A percentile compares a stretch with the other conserved stretches of the same genome.
Conservation (phyloP, 2,113 vertebrate genomes). For the Rhabdornis inornatus region DNA sequence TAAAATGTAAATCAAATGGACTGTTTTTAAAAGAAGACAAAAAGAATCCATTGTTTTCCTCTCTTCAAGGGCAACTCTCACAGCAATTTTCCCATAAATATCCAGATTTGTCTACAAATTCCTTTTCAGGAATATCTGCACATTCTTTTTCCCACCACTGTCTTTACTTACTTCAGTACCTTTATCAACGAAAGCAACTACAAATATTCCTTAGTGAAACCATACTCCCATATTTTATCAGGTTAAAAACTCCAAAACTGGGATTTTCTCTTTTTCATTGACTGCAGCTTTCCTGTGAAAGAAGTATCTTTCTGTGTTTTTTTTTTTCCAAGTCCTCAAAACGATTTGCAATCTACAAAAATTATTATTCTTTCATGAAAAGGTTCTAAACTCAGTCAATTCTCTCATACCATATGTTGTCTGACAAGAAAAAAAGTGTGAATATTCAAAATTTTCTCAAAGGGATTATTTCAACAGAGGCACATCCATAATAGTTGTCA, state of each 20-base stretch:
- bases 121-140: background rate
- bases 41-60: background rate
- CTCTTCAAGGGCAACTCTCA: background rate
- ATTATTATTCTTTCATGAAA: background rate
- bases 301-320: background rate
- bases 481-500: background rate
- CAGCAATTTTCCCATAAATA: background rate
- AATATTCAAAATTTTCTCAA: background rate
- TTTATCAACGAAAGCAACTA: background rate
- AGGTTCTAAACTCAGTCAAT: background rate
- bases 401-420: background rate
- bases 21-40: background rate
- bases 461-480: background rate
- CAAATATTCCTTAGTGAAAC: background rate
- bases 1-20: background rate
- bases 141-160: accelerated
- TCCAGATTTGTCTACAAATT: background rate
- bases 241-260: background rate
- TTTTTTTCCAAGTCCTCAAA: background rate
- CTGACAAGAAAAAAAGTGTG: background rate
- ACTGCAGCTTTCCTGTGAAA: background rate
- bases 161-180: background rate
- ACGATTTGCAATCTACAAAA: background rate
- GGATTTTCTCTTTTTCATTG: background rate
- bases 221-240: background rate